Percentiles rank a stretch among this genome's conserved stretches.
phyloP scores from a whole-genome alignment of 1,140 invertebrate genomes.

The Rhagoletis pomonella region DNA sequence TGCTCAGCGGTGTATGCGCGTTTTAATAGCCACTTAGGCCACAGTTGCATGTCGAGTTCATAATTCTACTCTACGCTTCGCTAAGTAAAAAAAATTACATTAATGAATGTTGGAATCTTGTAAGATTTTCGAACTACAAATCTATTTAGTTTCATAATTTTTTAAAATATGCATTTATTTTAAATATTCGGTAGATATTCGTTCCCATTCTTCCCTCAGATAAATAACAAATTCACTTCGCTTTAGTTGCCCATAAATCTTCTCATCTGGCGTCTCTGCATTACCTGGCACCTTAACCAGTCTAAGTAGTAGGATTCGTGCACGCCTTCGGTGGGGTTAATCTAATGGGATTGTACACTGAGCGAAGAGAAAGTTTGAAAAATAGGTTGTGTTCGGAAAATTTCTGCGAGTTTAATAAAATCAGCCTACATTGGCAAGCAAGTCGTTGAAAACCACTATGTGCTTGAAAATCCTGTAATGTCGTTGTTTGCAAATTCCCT shows the following conservation, averaged over 20 bases:
- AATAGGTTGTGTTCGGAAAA: too few relatives aligned
- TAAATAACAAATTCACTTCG: too few relatives aligned
- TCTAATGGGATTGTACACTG: not conserved
- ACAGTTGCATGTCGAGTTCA: constrained; percentile 18
- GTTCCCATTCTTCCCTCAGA: not conserved
- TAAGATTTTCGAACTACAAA: not conserved
- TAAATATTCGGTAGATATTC: not conserved
- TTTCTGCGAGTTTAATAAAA: too few relatives aligned
- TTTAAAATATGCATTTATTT: not conserved
- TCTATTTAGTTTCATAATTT: not conserved
- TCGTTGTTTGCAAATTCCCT: too few relatives aligned
- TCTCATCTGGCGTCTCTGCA: too few relatives aligned
- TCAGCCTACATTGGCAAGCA: too few relatives aligned
- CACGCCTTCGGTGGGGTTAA: not conserved
- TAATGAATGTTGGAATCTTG: too few relatives aligned
- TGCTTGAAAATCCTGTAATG: too few relatives aligned
- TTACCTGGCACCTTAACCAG: too few relatives aligned
- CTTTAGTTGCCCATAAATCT: too few relatives aligned
- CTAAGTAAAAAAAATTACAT: not conserved
- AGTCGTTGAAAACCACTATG: too few relatives aligned
- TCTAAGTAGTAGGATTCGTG: not conserved
- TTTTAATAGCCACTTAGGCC: constrained; percentile 46
- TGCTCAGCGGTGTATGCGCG: constrained; percentile 36
- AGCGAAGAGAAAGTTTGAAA: not conserved
- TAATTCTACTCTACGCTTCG: not conserved